Evolutionary conservation across 2,797 vertebrate species (phyloP).

Genomic region (Streptopelia turtur): DNA sequence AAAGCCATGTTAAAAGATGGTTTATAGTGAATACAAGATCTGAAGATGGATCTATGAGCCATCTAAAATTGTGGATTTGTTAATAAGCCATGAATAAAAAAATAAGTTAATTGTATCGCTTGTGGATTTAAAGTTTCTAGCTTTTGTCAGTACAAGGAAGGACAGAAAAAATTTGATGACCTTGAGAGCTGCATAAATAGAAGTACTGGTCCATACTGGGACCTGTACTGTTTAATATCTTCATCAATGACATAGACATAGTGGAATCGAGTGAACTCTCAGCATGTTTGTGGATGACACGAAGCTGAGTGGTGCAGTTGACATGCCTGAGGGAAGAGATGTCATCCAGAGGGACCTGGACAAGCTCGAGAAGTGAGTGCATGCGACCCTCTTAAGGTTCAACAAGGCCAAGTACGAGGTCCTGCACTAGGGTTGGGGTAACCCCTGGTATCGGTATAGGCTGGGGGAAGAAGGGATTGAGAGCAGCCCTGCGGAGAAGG

Average conservation of each 20-base stretch:
- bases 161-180: neutral
- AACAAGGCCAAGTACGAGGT: no score
- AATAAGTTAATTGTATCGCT: neutral
- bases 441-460: no score
- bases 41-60: neutral
- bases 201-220: neutral
- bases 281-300: no score
- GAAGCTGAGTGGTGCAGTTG: no score
- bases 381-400: no score
- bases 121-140: neutral
- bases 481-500: no score
- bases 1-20: neutral
- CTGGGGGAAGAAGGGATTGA: no score
- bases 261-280: neutral
- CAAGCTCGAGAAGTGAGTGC: no score
- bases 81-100: neutral
- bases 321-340: no score
- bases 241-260: no score
- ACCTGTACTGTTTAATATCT: neutral
- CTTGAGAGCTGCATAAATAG: neutral
- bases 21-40: neutral
- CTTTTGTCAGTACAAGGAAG: neutral
- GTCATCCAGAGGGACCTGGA: no score
- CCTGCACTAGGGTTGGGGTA: no score
- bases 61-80: neutral